Evolutionary conservation across 2,888 invertebrate genomes (phyloP).

Genomic region (Zhengitettix transpicula): DNA sequence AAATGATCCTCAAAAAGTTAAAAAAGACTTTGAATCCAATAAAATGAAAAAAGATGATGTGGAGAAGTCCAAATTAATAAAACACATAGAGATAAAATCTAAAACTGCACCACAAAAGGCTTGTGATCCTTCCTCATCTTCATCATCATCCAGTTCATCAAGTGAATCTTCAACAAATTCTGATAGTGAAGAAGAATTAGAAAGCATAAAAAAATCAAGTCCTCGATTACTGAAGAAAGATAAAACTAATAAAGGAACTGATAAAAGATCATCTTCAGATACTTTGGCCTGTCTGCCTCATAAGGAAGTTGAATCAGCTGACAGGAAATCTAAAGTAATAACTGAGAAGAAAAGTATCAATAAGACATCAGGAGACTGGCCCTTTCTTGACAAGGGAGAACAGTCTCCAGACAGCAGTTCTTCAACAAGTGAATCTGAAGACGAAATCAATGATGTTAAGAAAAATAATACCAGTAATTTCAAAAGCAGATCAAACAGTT

Average conservation of each 20-base stretch:
- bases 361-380: conserved; percentile 37
- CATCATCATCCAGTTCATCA: conserved; percentile 33
- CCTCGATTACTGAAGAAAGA: conserved; percentile 6
- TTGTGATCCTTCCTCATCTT: conserved; percentile 22
- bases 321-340: conserved; percentile 1
- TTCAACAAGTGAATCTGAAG: conserved; percentile 37
- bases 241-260: neutral
- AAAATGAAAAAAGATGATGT: conserved; percentile 19
- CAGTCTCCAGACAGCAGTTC: conserved; percentile 46
- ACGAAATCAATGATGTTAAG: conserved; percentile 15
- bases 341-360: conserved; percentile 13
- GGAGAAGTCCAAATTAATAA: conserved; percentile 2
- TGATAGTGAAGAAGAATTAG: conserved; percentile 37
- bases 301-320: conserved; percentile 7
- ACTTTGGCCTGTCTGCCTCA: neutral
- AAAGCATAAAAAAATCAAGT: conserved; percentile 18
- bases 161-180: conserved; percentile 22
- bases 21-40: conserved; percentile 23
- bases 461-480: conserved; percentile 5
- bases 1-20: conserved; percentile 7
- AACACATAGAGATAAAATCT: neutral
- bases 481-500: neutral
- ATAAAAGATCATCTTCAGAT: conserved; percentile 2
- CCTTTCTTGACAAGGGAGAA: conserved; percentile 66
- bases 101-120: neutral